Percentiles rank a stretch among this genome's conserved stretches.
These are phyloP conservation scores for Austrofundulus limnaeus DNA, from an alignment of 2,113 vertebrate genomes.

Conservation along the genomic window DNA sequence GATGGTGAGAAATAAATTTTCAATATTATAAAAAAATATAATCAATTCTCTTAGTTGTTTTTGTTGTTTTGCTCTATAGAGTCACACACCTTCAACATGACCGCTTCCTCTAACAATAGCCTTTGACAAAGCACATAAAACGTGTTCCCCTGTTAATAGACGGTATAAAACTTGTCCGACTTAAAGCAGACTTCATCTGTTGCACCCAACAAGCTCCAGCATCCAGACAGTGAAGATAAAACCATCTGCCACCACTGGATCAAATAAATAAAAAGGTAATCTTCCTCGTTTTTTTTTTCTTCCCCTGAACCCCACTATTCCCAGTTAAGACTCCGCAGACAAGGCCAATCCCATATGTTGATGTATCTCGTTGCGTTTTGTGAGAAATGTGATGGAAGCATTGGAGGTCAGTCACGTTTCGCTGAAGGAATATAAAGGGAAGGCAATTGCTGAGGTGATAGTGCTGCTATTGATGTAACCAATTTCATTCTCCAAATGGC, in stretches of 20 bases:
- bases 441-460: conserved; percentile 77
- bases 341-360: conserved; percentile 51
- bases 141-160: conserved; percentile 51
- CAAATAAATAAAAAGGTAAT: conserved; percentile 68
- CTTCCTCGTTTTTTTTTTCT: conserved; percentile 38
- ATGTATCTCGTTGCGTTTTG: conserved; percentile 48
- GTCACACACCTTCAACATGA: conserved; percentile 6
- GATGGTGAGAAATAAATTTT: too few relatives aligned
- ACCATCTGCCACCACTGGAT: conserved; percentile 40
- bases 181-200: conserved; percentile 38
- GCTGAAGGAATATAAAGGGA: conserved; percentile 74
- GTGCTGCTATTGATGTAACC: conserved; percentile 76
- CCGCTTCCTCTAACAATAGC: conserved; percentile 21
- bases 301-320: conserved; percentile 44
- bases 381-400: conserved; percentile 51
- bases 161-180: conserved; percentile 40
- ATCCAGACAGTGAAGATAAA: conserved; percentile 31
- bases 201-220: conserved; percentile 20
- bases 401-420: conserved; percentile 71
- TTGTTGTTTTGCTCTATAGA: neutral
- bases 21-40: too few relatives aligned
- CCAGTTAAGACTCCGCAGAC: conserved; percentile 49
- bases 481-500: conserved; percentile 80
- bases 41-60: too few relatives aligned
- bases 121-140: conserved; percentile 40